Percentiles rank a stretch among this genome's conserved stretches.
phyloP scores from a whole-genome alignment of 2,888 invertebrate genomes.

The Tineola bisselliella region DNA sequence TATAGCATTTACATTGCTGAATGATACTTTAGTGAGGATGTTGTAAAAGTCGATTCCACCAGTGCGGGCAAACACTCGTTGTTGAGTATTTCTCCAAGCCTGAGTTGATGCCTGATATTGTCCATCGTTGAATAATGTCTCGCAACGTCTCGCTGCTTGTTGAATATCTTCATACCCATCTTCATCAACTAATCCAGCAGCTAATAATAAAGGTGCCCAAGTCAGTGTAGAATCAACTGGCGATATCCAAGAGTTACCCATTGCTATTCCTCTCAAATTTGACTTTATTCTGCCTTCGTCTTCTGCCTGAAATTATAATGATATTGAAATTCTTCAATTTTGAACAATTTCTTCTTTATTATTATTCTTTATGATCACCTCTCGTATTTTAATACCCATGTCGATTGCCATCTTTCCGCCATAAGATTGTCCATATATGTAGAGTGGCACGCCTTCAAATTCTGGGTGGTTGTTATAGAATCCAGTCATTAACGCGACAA shows the following conservation, averaged over 20 bases:
- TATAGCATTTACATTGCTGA: background rate
- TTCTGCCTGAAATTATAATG: constrained; percentile 67
- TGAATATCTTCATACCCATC: constrained; percentile 71
- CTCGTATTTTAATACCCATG: constrained; percentile 72
- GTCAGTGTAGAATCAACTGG: constrained; percentile 85
- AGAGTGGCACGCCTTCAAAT: constrained; percentile 78
- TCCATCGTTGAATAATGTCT: constrained; percentile 64
- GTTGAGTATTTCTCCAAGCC: constrained; percentile 73
- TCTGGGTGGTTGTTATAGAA: constrained; percentile 75
- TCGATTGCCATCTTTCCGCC: constrained; percentile 94
- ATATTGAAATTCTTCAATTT: too few species aligned
- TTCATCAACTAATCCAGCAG: constrained; percentile 77
- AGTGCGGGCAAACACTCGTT: constrained; percentile 69
- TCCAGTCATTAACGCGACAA: constrained; percentile 75
- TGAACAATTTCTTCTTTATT: background rate
- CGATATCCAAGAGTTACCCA: constrained; percentile 92
- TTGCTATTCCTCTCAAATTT: constrained; percentile 79
- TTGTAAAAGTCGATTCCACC: constrained; percentile 83
- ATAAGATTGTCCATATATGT: constrained; percentile 90
- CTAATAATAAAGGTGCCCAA: constrained; percentile 83
- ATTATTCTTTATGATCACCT: constrained; percentile 52
- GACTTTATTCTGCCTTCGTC: constrained; percentile 68
- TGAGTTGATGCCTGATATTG: constrained; percentile 69
- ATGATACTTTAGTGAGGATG: constrained; percentile 67
- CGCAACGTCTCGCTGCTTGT: constrained; percentile 62